Conservation (phyloP, 2,113 vertebrate species). For the Buteo buteo region DNA sequence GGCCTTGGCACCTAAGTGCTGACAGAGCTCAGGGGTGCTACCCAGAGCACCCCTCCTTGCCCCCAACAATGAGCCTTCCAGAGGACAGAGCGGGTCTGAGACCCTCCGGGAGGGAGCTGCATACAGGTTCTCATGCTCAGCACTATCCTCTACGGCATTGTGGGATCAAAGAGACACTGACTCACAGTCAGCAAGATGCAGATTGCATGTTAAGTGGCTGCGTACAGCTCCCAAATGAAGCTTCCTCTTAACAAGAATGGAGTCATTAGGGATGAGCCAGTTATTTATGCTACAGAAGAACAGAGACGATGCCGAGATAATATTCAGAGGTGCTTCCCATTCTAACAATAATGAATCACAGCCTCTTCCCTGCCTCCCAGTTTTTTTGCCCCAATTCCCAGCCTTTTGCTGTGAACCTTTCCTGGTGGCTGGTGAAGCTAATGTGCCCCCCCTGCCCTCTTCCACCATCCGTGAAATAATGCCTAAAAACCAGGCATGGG, state of each 20-base stretch:
- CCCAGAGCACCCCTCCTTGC: not conserved
- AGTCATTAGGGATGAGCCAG: not conserved
- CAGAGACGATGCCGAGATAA: not conserved
- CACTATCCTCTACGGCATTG: not conserved
- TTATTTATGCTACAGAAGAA: not conserved
- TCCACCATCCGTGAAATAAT: not conserved
- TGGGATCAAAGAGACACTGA: not conserved
- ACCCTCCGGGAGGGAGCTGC: not conserved
- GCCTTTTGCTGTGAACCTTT: not conserved
- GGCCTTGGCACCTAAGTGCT: not conserved
- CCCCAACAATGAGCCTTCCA: not conserved
- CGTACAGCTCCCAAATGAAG: not conserved
- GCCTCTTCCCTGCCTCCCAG: not conserved
- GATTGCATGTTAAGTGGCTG: slow-evolving; percentile 3
- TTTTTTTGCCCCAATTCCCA: not conserved
- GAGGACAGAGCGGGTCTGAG: not conserved
- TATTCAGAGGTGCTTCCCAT: not conserved
- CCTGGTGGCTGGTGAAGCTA: not conserved
- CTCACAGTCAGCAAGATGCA: not conserved
- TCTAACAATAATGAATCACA: not conserved
- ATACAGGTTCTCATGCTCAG: not conserved
- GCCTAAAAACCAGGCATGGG: not conserved
- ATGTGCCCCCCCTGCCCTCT: not conserved
- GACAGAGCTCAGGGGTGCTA: not conserved
- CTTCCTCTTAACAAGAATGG: not conserved